Conservation (phyloP, 2,888 invertebrate species). For the Eumerus sabulonum region DNA sequence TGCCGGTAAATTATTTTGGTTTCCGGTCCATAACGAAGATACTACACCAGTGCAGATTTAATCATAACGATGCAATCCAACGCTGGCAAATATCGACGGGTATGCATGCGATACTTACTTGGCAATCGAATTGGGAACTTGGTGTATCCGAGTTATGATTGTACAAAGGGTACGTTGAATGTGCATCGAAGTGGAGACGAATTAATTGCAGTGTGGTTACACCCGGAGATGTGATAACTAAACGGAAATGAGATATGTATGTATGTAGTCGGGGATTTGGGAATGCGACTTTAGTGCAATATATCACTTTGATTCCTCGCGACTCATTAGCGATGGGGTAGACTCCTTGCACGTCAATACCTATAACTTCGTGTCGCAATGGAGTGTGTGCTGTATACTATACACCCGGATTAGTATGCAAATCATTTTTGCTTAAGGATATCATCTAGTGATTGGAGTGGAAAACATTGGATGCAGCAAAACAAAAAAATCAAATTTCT, state of each 20-base stretch:
- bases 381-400: no score
- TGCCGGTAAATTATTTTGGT: constrained; percentile 42
- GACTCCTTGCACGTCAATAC: no score
- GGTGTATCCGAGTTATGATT: constrained; percentile 13
- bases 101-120: neutral
- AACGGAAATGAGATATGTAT: neutral
- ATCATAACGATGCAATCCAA: constrained; percentile 43
- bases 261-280: no score
- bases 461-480: no score
- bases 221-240: neutral
- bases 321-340: no score
- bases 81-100: constrained; percentile 7
- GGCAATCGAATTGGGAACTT: constrained; percentile 26
- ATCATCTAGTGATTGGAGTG: no score
- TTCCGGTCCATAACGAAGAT: constrained; percentile 30
- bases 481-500: no score
- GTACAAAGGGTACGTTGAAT: constrained; percentile 4
- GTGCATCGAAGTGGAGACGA: neutral
- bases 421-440: no score
- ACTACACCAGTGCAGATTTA: constrained; percentile 15
- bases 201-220: constrained; percentile 25
- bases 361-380: no score
- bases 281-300: no score
- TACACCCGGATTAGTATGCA: no score
- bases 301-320: no score